Percentiles rank a stretch among this genome's conserved stretches.
phyloP scores from a whole-genome alignment of 2,797 vertebrate genomes.

The Gobio occitaniae region DNA sequence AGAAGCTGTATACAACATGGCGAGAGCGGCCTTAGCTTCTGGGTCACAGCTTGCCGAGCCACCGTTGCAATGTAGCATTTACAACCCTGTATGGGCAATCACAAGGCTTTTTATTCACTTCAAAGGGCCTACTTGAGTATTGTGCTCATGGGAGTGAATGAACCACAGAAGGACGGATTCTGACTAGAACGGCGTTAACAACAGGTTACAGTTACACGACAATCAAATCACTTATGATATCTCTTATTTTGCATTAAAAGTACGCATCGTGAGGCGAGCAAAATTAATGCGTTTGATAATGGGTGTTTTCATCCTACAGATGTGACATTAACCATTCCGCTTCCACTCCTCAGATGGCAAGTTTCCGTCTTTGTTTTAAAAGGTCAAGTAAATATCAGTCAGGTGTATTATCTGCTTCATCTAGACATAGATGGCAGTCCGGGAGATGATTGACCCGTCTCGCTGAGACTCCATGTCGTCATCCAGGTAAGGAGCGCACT shows the following conservation, averaged over 20 bases:
- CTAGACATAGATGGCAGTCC: constrained; percentile 88
- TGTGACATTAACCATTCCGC: neutral
- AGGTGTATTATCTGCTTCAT: neutral
- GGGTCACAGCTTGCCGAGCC: constrained; percentile 5
- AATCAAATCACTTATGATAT: constrained; percentile 10
- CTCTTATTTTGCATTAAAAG: constrained; percentile 13
- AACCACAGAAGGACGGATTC: constrained; percentile 21
- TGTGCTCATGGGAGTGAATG: constrained; percentile 15
- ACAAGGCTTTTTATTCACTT: constrained; percentile 19
- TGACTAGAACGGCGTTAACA: neutral
- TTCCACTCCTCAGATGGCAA: neutral
- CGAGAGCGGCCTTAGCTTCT: neutral
- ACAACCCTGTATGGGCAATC: constrained; percentile 5
- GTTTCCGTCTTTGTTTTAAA: constrained; percentile 33
- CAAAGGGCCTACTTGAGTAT: constrained; percentile 12
- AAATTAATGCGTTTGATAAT: constrained; percentile 1
- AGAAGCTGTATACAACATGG: neutral
- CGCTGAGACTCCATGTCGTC: constrained; percentile 91
- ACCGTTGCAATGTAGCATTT: neutral
- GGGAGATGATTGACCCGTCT: constrained; percentile 90
- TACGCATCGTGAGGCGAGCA: neutral
- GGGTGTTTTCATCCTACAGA: constrained; percentile 23
- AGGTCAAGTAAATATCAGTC: constrained; percentile 37
- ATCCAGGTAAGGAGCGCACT: constrained; percentile 72
- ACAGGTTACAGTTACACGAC: constrained; percentile 21